A percentile compares a stretch with the other conserved stretches of the same genome.
phyloP scores from a whole-genome alignment of 2,888 invertebrate species.

The Drosophila siamana region DNA sequence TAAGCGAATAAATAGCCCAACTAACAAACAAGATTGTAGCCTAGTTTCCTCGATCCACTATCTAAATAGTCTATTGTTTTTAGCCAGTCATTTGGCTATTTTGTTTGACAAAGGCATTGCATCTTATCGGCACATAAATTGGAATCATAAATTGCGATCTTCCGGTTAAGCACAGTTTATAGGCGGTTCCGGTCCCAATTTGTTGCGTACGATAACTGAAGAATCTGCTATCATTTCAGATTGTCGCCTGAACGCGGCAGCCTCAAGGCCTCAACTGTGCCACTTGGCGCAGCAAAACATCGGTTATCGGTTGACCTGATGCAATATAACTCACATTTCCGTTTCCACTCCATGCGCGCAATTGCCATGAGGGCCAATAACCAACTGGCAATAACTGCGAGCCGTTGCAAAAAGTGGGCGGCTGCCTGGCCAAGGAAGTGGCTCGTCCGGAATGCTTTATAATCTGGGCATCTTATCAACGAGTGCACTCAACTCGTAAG shows the following conservation, averaged over 20 bases:
- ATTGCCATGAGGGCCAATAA: slow-evolving; percentile 16
- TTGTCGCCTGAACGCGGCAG: not conserved
- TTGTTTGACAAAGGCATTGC: too few species aligned
- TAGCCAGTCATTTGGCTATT: too few species aligned
- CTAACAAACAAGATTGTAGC: too few species aligned
- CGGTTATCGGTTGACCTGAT: slow-evolving; percentile 5
- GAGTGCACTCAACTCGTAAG: not conserved
- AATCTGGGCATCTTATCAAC: slow-evolving; percentile 45
- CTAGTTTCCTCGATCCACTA: too few species aligned
- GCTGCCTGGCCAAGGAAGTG: slow-evolving; percentile 5
- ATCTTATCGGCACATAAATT: slow-evolving; percentile 8
- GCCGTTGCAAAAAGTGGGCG: not conserved
- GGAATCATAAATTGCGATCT: slow-evolving; percentile 7
- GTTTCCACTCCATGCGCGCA: slow-evolving; percentile 33
- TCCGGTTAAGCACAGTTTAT: slow-evolving; percentile 11
- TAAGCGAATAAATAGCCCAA: too few species aligned
- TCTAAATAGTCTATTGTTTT: too few species aligned
- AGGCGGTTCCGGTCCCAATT: slow-evolving; percentile 31
- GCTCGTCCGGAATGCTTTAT: slow-evolving; percentile 16
- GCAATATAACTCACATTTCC: slow-evolving; percentile 23
- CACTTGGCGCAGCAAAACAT: not conserved
- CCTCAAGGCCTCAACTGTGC: not conserved
- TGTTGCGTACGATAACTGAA: slow-evolving; percentile 21
- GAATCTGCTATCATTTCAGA: slow-evolving; percentile 11
- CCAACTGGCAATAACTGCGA: not conserved